Percentiles rank a stretch among this genome's conserved stretches.
phyloP scores from a whole-genome alignment of 1,140 invertebrate genomes.

The Mamestra configurata region DNA sequence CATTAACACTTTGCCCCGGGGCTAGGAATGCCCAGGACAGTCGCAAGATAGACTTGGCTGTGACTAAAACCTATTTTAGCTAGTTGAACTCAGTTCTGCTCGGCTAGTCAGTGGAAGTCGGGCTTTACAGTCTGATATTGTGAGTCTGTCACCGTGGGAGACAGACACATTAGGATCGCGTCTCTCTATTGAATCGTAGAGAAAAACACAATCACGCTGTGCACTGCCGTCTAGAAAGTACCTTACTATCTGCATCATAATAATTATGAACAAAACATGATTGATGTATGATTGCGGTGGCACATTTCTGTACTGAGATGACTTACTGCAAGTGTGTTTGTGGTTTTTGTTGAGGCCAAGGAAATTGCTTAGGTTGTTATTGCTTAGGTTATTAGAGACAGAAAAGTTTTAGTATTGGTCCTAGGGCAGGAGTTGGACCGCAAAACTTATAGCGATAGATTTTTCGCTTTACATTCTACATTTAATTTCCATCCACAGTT shows the following conservation, averaged over 20 bases:
- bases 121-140: not conserved
- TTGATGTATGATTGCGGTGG: constrained; percentile 4
- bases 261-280: constrained; percentile 38
- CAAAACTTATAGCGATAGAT: too few species aligned
- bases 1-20: too few species aligned
- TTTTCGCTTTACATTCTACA: too few species aligned
- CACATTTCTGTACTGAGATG: not conserved
- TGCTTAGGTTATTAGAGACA: not conserved
- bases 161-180: constrained; percentile 51
- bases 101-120: not conserved
- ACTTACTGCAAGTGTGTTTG: not conserved
- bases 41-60: too few species aligned
- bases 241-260: constrained; percentile 55
- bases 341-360: not conserved
- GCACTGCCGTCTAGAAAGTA: constrained; percentile 51
- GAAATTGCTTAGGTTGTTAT: too few species aligned
- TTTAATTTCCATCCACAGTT: too few species aligned
- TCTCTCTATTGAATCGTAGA: constrained; percentile 55
- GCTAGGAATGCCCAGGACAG: too few species aligned
- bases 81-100: too few species aligned
- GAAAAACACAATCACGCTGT: constrained; percentile 39
- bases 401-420: too few species aligned
- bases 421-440: too few species aligned
- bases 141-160: constrained; percentile 58
- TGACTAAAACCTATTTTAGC: too few species aligned